Evolutionary conservation across 1,140 invertebrate genomes (phyloP).

Genomic region (Protaetia brevitarsis): DNA sequence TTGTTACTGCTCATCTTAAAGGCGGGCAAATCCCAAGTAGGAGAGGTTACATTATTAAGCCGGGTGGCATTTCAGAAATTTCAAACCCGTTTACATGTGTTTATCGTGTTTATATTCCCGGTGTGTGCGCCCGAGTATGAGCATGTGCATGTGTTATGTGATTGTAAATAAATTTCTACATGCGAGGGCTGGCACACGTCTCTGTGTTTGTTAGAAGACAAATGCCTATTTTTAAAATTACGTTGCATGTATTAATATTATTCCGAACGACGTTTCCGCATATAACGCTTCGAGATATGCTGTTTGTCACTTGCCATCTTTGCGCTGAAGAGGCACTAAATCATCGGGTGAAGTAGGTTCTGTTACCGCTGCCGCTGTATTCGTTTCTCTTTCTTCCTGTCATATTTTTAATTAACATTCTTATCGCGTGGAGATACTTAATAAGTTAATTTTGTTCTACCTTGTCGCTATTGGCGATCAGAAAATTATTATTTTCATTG

Average conservation of each 20-base stretch:
- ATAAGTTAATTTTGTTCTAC: background rate
- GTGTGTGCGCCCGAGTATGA: background rate
- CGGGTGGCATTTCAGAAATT: constrained; percentile 9
- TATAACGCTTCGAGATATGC: constrained; percentile 1
- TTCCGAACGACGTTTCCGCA: constrained; percentile 6
- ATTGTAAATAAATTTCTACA: no score
- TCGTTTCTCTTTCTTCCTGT: background rate
- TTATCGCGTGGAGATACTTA: background rate
- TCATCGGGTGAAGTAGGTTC: background rate
- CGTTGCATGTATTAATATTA: constrained; percentile 6
- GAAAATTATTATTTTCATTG: background rate
- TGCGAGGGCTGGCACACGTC: no score
- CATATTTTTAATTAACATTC: constrained; percentile 6
- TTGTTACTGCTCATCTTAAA: no score
- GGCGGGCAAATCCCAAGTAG: background rate
- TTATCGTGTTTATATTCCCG: background rate
- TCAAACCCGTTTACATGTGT: background rate
- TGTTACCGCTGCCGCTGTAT: background rate
- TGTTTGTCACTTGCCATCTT: constrained; percentile 13
- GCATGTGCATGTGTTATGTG: background rate
- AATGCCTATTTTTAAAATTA: constrained; percentile 6
- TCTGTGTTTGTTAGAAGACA: background rate
- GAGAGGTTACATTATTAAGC: background rate
- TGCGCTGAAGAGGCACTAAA: background rate
- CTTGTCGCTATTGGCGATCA: background rate